phyloP scores from a whole-genome alignment of 1,140 invertebrate genomes.

The Calycopis cecrops region DNA sequence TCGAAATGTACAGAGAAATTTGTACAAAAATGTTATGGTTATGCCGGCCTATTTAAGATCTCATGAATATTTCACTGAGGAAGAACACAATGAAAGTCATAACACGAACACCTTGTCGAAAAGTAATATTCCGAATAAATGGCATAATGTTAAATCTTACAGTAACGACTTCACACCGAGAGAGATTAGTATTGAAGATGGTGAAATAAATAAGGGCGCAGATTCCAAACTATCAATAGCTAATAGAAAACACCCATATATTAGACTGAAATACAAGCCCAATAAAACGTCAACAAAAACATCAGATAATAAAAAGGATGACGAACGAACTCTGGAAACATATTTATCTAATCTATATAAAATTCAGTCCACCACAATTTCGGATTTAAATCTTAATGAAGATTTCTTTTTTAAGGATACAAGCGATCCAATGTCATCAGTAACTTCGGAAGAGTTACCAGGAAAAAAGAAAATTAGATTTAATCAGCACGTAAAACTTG shows the following conservation, averaged over 20 bases:
- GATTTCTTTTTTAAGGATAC: slow-evolving; percentile 39
- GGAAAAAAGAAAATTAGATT: slow-evolving; percentile 28
- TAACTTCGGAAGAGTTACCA: background rate
- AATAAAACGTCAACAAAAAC: slow-evolving; percentile 36
- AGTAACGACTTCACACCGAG: slow-evolving; percentile 52
- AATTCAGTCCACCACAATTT: slow-evolving; percentile 32
- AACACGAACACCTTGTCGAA: slow-evolving; percentile 39
- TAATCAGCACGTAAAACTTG: slow-evolving; percentile 55
- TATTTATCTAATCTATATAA: slow-evolving; percentile 47
- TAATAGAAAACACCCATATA: slow-evolving; percentile 40
- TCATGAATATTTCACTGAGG: slow-evolving; percentile 39
- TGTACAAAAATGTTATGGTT: slow-evolving; percentile 32
- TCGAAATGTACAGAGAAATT: background rate
- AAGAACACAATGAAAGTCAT: slow-evolving; percentile 25
- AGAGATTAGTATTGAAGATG: slow-evolving; percentile 32
- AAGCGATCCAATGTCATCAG: background rate
- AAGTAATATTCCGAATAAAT: slow-evolving; percentile 48
- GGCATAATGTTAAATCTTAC: slow-evolving; percentile 58
- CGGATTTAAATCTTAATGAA: slow-evolving; percentile 54
- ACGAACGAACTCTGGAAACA: slow-evolving; percentile 38
- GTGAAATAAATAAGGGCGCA: slow-evolving; percentile 17
- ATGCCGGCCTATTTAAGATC: slow-evolving; percentile 55
- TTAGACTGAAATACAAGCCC: slow-evolving; percentile 48
- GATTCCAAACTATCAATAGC: slow-evolving; percentile 31
- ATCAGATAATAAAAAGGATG: slow-evolving; percentile 28